A percentile compares a stretch with the other conserved stretches of the same genome.
Evolutionary conservation across 2,888 invertebrate genomes (phyloP).

Genomic region (Pristionchus arcanus): DNA sequence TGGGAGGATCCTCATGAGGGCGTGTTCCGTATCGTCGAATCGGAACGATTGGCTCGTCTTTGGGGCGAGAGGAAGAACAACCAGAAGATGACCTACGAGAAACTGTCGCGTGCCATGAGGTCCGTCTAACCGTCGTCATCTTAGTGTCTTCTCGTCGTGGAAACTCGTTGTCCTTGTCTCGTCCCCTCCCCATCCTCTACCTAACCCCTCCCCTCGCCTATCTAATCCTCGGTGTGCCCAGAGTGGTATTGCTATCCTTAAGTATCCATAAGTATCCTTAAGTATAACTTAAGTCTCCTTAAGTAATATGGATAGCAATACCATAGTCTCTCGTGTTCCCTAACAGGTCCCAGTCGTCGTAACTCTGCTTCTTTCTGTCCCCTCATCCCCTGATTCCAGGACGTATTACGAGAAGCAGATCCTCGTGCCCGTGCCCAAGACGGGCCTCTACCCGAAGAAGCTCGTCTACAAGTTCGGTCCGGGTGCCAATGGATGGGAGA

Average conservation of each 20-base stretch:
- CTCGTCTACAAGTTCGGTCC: conserved; percentile 80
- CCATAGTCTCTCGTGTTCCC: not conserved
- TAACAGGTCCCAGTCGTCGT: conserved; percentile 27
- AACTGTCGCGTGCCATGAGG: conserved; percentile 92
- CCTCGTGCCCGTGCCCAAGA: conserved; percentile 80
- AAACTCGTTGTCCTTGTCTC: conserved; percentile 15
- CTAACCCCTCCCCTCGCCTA: not conserved
- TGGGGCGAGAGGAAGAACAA: conserved; percentile 93
- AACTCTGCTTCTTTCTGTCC: not conserved
- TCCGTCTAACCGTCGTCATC: conserved; percentile 73
- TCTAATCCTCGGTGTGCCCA: conserved; percentile 26
- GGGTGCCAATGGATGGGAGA: conserved; percentile 80
- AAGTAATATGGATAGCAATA: not conserved
- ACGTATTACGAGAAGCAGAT: conserved; percentile 81
- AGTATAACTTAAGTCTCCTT: not conserved
- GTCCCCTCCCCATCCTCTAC: not conserved
- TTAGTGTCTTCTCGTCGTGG: not conserved
- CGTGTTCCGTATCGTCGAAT: conserved; percentile 91
- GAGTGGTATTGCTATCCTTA: no score
- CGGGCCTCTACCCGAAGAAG: conserved; percentile 80
- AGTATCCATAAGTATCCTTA: not conserved
- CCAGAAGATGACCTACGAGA: conserved; percentile 93
- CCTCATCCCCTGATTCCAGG: conserved; percentile 69
- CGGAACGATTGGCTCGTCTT: conserved; percentile 89
- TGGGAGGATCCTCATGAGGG: conserved; percentile 92